Evolutionary conservation across 2,797 vertebrate genomes (phyloP).

Genomic region (Chiloscyllium punctatum): DNA sequence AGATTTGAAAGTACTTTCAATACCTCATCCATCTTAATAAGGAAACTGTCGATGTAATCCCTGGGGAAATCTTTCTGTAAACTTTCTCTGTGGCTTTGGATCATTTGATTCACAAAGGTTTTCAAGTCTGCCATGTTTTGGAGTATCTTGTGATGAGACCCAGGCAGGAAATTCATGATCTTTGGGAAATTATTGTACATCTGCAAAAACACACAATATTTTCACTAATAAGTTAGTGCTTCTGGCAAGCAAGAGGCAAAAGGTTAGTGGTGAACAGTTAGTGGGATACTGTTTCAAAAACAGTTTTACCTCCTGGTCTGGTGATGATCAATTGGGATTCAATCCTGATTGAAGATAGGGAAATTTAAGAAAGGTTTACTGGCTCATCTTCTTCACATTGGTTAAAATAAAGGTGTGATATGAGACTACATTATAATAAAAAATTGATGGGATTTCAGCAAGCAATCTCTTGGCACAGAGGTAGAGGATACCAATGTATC

Average conservation of each 20-base stretch:
- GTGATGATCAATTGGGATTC: not conserved
- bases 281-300: not conserved
- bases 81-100: conserved; percentile 52
- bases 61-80: conserved; percentile 51
- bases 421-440: not conserved
- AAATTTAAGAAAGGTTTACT: not conserved
- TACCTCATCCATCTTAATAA: conserved; percentile 51
- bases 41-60: conserved; percentile 64
- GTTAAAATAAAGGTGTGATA: not conserved
- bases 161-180: conserved; percentile 54
- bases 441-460: not conserved
- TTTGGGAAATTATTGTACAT: conserved; percentile 56
- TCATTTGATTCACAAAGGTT: conserved; percentile 47
- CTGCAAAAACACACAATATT: conserved; percentile 44
- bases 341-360: not conserved
- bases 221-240: not conserved
- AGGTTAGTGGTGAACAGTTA: conserved; percentile 39
- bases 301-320: not conserved
- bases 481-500: not conserved
- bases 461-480: not conserved
- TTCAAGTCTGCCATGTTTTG: conserved; percentile 44
- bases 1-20: not conserved
- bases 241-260: not conserved
- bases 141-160: conserved; percentile 44
- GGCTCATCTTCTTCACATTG: not conserved